phyloP scores from a whole-genome alignment of 2,888 invertebrate genomes.

The Metacarcinus magister region DNA sequence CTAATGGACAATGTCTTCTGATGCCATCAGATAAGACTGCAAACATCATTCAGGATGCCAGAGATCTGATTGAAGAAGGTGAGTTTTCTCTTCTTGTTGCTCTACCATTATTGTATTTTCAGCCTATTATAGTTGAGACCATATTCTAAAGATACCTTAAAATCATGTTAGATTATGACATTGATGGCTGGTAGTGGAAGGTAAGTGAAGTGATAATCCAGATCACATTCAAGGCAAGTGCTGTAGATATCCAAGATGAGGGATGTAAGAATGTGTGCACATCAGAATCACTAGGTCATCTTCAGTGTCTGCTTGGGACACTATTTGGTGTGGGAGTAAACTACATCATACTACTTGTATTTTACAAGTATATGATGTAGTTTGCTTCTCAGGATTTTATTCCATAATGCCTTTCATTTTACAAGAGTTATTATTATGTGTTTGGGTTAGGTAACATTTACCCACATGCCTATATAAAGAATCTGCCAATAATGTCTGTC shows the following conservation, averaged over 20 bases:
- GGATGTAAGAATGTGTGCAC: too few relatives aligned
- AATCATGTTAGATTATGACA: not conserved
- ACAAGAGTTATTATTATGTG: too few relatives aligned
- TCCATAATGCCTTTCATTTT: too few relatives aligned
- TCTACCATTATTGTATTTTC: not conserved
- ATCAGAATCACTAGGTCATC: too few relatives aligned
- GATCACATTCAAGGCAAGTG: not conserved
- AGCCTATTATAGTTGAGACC: not conserved
- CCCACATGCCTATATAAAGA: too few relatives aligned
- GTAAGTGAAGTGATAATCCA: not conserved
- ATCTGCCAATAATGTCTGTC: too few relatives aligned
- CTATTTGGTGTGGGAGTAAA: too few relatives aligned
- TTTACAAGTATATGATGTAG: too few relatives aligned
- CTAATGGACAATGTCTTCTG: constrained; percentile 64
- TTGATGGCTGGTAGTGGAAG: not conserved
- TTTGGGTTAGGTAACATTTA: too few relatives aligned
- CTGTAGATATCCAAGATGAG: not conserved
- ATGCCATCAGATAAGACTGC: not conserved
- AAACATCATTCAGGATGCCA: not conserved
- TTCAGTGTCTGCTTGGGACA: too few relatives aligned
- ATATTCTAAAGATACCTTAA: not conserved
- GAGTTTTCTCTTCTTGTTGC: not conserved
- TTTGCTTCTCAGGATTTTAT: too few relatives aligned
- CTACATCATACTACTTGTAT: too few relatives aligned
- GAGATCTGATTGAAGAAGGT: not conserved